Evolutionary conservation across 1,140 invertebrate species (phyloP).

Genomic region (Heliconius himera): DNA sequence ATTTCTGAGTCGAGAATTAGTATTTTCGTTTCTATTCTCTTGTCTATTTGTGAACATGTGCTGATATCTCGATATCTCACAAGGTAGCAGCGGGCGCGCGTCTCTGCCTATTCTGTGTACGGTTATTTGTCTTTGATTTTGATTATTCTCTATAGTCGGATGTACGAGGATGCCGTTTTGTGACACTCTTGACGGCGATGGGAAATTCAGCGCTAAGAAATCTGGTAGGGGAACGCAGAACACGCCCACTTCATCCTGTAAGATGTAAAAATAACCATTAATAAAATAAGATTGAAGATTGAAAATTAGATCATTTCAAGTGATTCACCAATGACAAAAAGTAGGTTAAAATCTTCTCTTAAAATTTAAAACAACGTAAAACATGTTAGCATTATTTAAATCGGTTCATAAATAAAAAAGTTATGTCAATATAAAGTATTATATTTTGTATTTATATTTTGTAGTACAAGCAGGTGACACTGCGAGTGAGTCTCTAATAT

Average conservation of each 20-base stretch:
- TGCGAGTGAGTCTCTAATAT: no score
- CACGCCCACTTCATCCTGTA: constrained; percentile 75
- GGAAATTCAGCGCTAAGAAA: constrained; percentile 66
- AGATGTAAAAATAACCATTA: constrained; percentile 30
- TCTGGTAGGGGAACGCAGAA: constrained; percentile 75
- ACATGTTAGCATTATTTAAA: no score
- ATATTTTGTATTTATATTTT: no score
- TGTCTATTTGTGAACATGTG: constrained; percentile 62
- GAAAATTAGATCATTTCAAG: no score
- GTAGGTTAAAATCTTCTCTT: no score
- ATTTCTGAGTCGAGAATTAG: constrained; percentile 52
- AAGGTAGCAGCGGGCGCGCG: constrained; percentile 64
- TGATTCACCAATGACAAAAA: no score
- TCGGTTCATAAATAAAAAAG: no score
- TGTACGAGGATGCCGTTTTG: constrained; percentile 60
- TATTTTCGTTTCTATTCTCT: constrained; percentile 40
- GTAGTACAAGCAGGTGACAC: no score
- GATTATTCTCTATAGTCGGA: constrained; percentile 51
- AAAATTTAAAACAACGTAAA: no score
- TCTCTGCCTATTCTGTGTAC: constrained; percentile 77
- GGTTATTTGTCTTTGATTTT: constrained; percentile 64
- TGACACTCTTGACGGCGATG: constrained; percentile 49
- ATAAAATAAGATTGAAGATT: background rate
- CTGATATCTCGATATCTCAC: constrained; percentile 72
- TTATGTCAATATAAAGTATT: no score